Conservation (phyloP, 2,888 invertebrate species). For the Sesia bembeciformis region DNA sequence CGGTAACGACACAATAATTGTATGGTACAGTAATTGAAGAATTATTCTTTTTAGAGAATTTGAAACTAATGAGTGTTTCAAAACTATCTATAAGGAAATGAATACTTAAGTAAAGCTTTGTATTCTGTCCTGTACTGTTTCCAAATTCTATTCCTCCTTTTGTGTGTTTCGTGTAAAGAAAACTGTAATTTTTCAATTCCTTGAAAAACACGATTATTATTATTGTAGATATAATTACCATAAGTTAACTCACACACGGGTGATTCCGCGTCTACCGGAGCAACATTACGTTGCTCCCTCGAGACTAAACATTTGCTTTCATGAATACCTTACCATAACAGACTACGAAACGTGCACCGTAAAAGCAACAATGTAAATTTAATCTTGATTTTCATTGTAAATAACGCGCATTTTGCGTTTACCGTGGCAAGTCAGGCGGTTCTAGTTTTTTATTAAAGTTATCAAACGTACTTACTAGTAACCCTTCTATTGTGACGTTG, state of each 20-base stretch:
- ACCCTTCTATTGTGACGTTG: too few relatives aligned
- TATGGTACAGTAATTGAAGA: too few relatives aligned
- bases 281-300: conserved; percentile 25
- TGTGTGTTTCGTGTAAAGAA: too few relatives aligned
- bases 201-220: conserved; percentile 8
- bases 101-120: too few relatives aligned
- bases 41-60: too few relatives aligned
- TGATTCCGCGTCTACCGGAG: conserved; percentile 30
- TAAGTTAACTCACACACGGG: conserved; percentile 46
- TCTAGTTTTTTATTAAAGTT: conserved; percentile 11
- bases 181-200: too few relatives aligned
- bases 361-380: conserved; percentile 66
- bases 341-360: conserved; percentile 33
- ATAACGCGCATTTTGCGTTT: conserved; percentile 27
- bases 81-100: too few relatives aligned
- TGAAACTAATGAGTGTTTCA: too few relatives aligned
- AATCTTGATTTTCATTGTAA: conserved; percentile 54
- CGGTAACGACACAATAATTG: too few relatives aligned
- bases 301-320: conserved; percentile 61
- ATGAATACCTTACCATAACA: conserved; percentile 68
- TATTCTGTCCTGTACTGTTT: too few relatives aligned
- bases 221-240: conserved; percentile 60
- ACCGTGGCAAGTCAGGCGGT: conserved; percentile 3
- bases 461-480: too few relatives aligned
- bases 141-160: too few relatives aligned